Percentiles rank a stretch among this genome's conserved stretches.
phyloP scores from a whole-genome alignment of 64 coral and sea anemone genomes.

The Platygyra sinensis region DNA sequence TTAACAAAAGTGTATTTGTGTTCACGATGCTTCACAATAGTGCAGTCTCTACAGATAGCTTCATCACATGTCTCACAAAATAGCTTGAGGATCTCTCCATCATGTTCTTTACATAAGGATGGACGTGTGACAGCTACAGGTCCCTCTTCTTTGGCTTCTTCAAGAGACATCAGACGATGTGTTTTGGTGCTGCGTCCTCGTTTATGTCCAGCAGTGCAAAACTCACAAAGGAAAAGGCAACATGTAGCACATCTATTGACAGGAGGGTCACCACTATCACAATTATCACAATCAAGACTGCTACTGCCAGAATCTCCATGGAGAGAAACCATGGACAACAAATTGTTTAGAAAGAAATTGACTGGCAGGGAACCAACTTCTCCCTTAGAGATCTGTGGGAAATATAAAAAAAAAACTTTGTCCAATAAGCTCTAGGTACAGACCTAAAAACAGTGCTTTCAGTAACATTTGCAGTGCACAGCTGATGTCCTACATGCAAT shows the following conservation, averaged over 20 bases:
- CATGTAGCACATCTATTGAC: constrained; percentile 2
- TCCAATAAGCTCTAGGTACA: neutral
- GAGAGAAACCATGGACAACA: neutral
- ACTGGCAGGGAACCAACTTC: constrained; percentile 2
- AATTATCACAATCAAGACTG: neutral
- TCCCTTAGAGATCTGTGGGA: neutral
- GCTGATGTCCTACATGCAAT: neutral
- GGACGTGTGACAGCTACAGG: too few relatives aligned
- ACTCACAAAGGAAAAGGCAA: neutral
- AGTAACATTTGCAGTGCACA: too few relatives aligned
- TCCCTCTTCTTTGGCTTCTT: too few relatives aligned
- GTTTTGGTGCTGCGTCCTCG: neutral
- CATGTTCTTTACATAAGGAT: too few relatives aligned
- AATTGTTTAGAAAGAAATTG: constrained; percentile 15
- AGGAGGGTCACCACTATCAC: neutral
- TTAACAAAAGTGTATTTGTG: too few relatives aligned
- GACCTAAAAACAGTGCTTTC: too few relatives aligned
- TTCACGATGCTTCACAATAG: too few relatives aligned
- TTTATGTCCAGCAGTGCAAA: neutral
- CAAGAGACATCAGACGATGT: too few relatives aligned
- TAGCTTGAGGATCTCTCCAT: too few relatives aligned
- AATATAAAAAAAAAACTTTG: neutral
- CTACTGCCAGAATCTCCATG: neutral
- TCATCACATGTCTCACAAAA: too few relatives aligned
- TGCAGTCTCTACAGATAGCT: too few relatives aligned